Evolutionary conservation across 2,888 invertebrate species (phyloP).

Genomic region (Elegia similella): DNA sequence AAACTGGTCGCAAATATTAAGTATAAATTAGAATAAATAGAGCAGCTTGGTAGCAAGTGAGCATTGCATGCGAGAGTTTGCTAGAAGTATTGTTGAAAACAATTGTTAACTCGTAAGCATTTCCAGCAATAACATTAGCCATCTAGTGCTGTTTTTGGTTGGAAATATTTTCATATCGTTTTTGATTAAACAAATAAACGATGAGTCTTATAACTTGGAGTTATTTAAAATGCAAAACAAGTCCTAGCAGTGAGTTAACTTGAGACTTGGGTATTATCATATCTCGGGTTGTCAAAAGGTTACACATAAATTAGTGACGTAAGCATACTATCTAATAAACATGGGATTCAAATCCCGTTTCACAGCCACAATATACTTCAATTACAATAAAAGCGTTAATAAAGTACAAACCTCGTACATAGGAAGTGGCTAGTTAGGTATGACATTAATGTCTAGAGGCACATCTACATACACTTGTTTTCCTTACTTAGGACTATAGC

Average conservation of each 20-base stretch:
- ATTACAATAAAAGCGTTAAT: conserved; percentile 69
- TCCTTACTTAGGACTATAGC: conserved; percentile 36
- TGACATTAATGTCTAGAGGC: conserved; percentile 50
- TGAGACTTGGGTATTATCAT: conserved; percentile 24
- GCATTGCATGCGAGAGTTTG: conserved; percentile 17
- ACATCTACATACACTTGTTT: conserved; percentile 48
- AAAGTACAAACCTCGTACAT: conserved; percentile 62
- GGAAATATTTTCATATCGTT: conserved; percentile 39
- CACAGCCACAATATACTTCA: conserved; percentile 78
- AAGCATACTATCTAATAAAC: conserved; percentile 67
- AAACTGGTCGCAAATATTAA: conserved; percentile 11
- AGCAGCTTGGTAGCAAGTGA: conserved; percentile 8
- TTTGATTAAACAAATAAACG: conserved; percentile 45
- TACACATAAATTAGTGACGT: conserved; percentile 67
- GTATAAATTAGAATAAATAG: conserved; percentile 10
- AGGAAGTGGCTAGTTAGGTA: conserved; percentile 52
- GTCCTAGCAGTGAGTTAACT: conserved; percentile 24
- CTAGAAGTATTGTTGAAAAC: conserved; percentile 21
- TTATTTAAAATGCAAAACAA: conserved; percentile 27
- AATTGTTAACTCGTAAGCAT: conserved; percentile 19
- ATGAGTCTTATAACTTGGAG: conserved; percentile 28
- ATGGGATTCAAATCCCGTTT: conserved; percentile 63
- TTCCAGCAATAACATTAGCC: conserved; percentile 40
- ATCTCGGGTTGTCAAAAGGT: conserved; percentile 31
- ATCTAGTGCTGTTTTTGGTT: conserved; percentile 56